phyloP scores from a whole-genome alignment of 2,888 invertebrate genomes.

The Pedicia rivosa region DNA sequence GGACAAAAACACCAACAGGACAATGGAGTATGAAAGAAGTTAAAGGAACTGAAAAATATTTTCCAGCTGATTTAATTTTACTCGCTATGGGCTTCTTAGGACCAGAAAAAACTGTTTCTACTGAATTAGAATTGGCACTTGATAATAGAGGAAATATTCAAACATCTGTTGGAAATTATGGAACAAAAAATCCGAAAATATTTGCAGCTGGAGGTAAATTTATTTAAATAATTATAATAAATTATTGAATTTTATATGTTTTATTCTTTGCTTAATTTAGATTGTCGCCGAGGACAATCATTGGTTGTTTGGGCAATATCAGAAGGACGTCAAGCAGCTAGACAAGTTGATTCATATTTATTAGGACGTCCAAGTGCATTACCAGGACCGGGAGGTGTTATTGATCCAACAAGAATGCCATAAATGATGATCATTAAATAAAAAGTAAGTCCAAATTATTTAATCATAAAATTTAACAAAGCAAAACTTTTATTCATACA shows the following conservation, averaged over 20 bases:
- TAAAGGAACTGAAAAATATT: constrained; percentile 59
- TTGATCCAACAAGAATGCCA: constrained; percentile 25
- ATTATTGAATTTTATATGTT: constrained; percentile 14
- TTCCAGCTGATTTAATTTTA: constrained; percentile 78
- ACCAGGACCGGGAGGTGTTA: constrained; percentile 86
- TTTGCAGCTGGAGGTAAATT: constrained; percentile 89
- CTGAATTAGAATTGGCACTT: constrained; percentile 61
- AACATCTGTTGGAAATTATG: constrained; percentile 60
- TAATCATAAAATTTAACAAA: no score
- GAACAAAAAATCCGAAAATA: constrained; percentile 64
- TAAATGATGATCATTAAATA: no score
- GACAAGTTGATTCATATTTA: constrained; percentile 78
- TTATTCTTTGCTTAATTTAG: constrained; percentile 34
- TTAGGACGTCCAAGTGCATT: constrained; percentile 56
- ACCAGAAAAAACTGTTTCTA: constrained; percentile 78
- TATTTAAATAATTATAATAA: neutral
- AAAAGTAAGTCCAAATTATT: no score
- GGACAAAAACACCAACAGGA: constrained; percentile 83
- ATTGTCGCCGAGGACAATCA: constrained; percentile 97
- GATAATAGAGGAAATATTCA: constrained; percentile 89
- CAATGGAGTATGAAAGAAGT: constrained; percentile 89
- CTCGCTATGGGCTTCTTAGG: constrained; percentile 98
- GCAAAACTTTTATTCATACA: no score
- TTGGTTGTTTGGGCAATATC: constrained; percentile 97
- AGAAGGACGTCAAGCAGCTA: constrained; percentile 95